A percentile compares a stretch with the other conserved stretches of the same genome.
These are phyloP conservation scores for Andrena bicolor DNA, from an alignment of 2,888 invertebrate genomes.

Conservation along the genomic window DNA sequence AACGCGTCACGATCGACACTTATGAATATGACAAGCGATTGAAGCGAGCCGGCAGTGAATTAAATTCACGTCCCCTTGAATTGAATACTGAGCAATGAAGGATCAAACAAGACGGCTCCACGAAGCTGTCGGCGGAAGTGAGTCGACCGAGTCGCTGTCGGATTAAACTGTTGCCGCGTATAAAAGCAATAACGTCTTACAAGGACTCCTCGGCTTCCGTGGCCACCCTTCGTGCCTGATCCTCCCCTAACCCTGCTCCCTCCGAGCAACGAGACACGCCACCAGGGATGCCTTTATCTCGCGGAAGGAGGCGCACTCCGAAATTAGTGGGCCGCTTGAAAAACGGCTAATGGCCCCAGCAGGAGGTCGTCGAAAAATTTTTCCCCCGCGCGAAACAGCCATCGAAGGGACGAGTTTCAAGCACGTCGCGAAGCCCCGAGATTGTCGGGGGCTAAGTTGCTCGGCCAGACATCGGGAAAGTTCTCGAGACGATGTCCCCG, in stretches of 20 bases:
- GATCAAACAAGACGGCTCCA: neutral
- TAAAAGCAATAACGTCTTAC: constrained; percentile 17
- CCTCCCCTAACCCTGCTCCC: neutral
- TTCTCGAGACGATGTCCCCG: neutral
- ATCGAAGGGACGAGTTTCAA: neutral
- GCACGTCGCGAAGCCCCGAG: neutral
- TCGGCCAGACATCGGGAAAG: neutral
- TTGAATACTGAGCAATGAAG: constrained; percentile 13
- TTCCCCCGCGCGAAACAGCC: neutral
- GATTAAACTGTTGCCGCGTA: constrained; percentile 35
- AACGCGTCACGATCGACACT: neutral
- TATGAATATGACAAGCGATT: neutral
- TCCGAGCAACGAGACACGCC: neutral
- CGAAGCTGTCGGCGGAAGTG: constrained; percentile 10
- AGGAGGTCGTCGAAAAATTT: neutral
- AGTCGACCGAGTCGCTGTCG: neutral
- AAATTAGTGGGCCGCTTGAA: constrained; percentile 10
- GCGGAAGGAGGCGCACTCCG: neutral
- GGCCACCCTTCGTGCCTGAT: constrained; percentile 19
- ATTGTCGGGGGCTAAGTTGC: neutral
- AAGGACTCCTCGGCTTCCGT: neutral
- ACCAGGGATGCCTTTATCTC: constrained; percentile 35
- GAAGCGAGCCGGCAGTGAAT: constrained; percentile 22
- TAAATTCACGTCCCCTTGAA: constrained; percentile 39
- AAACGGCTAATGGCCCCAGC: constrained; percentile 2